Evolutionary conservation across 2,888 invertebrate genomes (phyloP).

Genomic region (Eupithecia insigniata): DNA sequence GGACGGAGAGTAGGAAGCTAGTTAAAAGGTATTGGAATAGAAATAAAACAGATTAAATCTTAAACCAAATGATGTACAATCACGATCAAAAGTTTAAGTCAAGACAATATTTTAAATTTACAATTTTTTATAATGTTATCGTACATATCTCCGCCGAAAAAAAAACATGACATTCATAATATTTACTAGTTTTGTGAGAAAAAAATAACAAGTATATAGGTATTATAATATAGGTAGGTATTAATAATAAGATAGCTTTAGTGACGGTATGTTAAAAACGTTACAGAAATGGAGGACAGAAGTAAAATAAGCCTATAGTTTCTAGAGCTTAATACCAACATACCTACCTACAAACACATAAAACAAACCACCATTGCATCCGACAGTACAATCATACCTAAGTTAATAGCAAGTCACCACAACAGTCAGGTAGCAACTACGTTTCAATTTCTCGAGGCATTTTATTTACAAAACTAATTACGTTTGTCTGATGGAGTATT

Average conservation of each 20-base stretch:
- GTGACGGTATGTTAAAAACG: neutral
- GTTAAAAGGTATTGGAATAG: conserved; percentile 21
- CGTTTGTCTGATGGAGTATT: conserved; percentile 82
- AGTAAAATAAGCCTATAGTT: neutral
- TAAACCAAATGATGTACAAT: conserved; percentile 49
- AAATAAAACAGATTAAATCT: conserved; percentile 50
- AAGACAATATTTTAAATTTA: neutral
- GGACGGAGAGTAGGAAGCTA: neutral
- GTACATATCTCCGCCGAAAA: neutral
- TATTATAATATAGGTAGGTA: too few relatives aligned
- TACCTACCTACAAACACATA: neutral
- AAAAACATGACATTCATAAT: neutral
- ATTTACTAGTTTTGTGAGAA: neutral
- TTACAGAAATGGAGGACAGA: too few relatives aligned
- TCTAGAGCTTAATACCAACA: neutral
- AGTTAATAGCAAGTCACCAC: conserved; percentile 74
- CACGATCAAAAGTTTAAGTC: conserved; percentile 34
- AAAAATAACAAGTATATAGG: too few relatives aligned
- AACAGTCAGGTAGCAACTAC: conserved; percentile 73
- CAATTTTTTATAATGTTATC: neutral
- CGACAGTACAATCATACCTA: conserved; percentile 63
- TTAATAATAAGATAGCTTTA: neutral
- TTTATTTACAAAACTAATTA: conserved; percentile 85
- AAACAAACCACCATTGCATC: conserved; percentile 50
- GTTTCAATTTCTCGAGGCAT: conserved; percentile 83